Conservation (phyloP, 2,888 invertebrate species). For the Pandemis heparana region DNA sequence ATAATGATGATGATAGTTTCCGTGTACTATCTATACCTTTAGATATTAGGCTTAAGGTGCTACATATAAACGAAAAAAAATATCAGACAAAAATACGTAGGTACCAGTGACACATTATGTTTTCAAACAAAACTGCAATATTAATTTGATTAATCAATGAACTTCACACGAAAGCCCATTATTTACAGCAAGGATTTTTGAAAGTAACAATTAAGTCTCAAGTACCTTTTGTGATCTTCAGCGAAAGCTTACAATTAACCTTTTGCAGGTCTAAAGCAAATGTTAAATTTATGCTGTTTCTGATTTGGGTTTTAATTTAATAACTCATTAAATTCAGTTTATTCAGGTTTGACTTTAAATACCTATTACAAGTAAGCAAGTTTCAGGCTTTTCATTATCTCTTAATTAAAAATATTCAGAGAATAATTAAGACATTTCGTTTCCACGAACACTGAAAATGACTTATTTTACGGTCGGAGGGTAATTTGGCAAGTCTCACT, state of each 20-base stretch:
- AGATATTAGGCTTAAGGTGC: too few species aligned
- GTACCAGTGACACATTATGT: too few species aligned
- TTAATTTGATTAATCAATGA: too few species aligned
- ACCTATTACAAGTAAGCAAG: background rate
- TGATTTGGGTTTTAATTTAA: background rate
- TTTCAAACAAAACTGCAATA: too few species aligned
- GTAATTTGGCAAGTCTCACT: conserved; percentile 12
- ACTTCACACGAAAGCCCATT: too few species aligned
- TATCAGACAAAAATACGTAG: too few species aligned
- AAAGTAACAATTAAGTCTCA: too few species aligned
- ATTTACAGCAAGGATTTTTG: too few species aligned
- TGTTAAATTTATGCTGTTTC: background rate
- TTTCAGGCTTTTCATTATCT: background rate
- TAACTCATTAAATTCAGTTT: background rate
- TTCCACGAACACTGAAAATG: conserved; percentile 15
- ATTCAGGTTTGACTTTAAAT: background rate
- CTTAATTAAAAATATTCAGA: conserved; percentile 9
- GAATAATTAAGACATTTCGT: conserved; percentile 7
- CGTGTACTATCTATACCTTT: too few species aligned
- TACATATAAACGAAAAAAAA: too few species aligned
- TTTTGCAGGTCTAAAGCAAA: background rate
- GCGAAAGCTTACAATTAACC: background rate
- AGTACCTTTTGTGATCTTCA: too few species aligned
- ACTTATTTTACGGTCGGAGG: conserved; percentile 15
- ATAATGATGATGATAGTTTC: too few species aligned